Percentiles rank a stretch among this genome's conserved stretches.
Evolutionary conservation across 2,113 vertebrate genomes (phyloP).

Genomic region (Pavo muticus): DNA sequence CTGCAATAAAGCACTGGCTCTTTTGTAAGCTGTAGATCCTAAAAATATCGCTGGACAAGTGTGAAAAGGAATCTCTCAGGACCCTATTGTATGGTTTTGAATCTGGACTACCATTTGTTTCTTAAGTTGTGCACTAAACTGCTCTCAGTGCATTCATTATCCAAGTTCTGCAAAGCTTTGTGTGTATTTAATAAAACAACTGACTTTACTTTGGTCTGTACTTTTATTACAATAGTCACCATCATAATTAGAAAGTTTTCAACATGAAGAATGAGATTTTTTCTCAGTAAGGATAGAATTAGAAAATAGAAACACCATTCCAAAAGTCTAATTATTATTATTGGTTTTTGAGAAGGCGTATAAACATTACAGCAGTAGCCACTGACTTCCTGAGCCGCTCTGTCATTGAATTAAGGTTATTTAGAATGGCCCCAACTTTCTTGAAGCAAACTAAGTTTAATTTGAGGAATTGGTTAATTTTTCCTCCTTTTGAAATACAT

Average conservation of each 20-base stretch:
- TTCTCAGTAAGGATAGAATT: not conserved
- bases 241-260: not conserved
- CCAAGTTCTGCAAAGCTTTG: conserved; percentile 36
- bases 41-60: conserved; percentile 49
- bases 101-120: conserved; percentile 65
- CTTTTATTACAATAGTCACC: not conserved
- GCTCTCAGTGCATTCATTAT: conserved; percentile 35
- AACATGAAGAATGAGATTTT: not conserved
- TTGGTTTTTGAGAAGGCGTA: not conserved
- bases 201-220: conserved; percentile 6
- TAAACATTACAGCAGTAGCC: not conserved
- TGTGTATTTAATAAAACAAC: conserved; percentile 70
- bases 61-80: conserved; percentile 68
- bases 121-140: conserved; percentile 60
- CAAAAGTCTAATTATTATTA: not conserved
- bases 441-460: not conserved
- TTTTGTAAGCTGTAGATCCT: conserved; percentile 31
- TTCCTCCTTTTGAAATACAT: not conserved
- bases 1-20: conserved; percentile 34
- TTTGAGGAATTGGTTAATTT: not conserved
- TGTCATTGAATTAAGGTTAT: not conserved
- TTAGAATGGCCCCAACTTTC: not conserved
- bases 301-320: not conserved
- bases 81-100: conserved; percentile 69
- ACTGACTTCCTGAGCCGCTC: not conserved